Conservation (phyloP, 2,797 vertebrate genomes). For the Gastrophryne carolinensis region DNA sequence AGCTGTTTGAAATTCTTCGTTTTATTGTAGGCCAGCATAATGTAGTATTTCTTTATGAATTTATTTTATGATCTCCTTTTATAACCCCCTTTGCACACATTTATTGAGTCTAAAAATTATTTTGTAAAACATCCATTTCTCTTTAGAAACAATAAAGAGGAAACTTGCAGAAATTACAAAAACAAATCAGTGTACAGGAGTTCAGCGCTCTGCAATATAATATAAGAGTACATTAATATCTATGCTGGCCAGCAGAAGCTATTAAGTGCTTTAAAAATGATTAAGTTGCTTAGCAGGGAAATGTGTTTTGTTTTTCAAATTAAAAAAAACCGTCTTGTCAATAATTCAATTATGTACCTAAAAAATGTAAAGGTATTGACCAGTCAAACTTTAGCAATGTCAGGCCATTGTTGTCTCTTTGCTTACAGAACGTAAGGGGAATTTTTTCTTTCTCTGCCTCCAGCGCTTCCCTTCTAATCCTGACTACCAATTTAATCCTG, state of each 20-base stretch:
- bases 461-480: no score
- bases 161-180: constrained; percentile 20
- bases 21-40: constrained; percentile 44
- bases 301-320: no score
- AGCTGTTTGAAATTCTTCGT: constrained; percentile 19
- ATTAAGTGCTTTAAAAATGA: not conserved
- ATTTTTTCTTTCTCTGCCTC: no score
- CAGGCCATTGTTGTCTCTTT: no score
- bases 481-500: no score
- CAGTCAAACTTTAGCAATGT: no score
- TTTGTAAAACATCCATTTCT: constrained; percentile 14
- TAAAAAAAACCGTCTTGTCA: no score
- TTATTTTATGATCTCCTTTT: constrained; percentile 34
- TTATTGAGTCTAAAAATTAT: constrained; percentile 31
- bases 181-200: not conserved
- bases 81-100: constrained; percentile 24
- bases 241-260: not conserved
- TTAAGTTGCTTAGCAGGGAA: not conserved
- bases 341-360: no score
- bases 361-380: no score
- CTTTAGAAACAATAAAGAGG: constrained; percentile 8
- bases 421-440: no score
- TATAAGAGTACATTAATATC: constrained; percentile 17
- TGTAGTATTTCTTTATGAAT: constrained; percentile 35
- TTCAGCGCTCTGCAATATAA: not conserved